phyloP scores from a whole-genome alignment of 1,140 invertebrate genomes.

The Oscheius sp. region DNA sequence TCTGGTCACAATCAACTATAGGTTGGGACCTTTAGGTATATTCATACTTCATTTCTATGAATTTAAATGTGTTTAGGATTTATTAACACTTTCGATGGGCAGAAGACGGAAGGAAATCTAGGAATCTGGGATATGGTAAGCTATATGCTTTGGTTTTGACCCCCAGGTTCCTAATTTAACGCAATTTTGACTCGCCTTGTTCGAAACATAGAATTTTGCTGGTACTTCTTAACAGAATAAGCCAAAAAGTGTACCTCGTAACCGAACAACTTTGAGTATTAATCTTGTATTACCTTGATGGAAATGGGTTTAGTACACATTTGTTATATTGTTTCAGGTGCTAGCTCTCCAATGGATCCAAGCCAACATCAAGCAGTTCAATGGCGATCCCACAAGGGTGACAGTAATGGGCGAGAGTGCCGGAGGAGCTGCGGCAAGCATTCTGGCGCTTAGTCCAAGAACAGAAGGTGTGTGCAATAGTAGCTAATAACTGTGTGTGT shows the following conservation, averaged over 20 bases:
- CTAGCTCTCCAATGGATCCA: constrained; percentile 70
- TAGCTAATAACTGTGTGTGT: too few relatives aligned
- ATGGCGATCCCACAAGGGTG: constrained; percentile 65
- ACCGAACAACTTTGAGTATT: constrained; percentile 30
- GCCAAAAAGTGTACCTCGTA: too few relatives aligned
- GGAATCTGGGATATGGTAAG: constrained; percentile 17
- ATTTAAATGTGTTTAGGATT: neutral
- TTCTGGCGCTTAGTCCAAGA: constrained; percentile 80
- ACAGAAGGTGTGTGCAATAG: constrained; percentile 70
- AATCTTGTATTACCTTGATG: constrained; percentile 54
- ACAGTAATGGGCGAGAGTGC: constrained; percentile 70
- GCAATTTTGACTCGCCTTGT: too few relatives aligned
- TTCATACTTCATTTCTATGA: neutral
- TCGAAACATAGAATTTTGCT: too few relatives aligned
- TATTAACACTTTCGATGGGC: neutral
- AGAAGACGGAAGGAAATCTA: constrained; percentile 12
- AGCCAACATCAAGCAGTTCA: constrained; percentile 63
- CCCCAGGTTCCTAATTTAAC: too few relatives aligned
- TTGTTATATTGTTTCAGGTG: constrained; percentile 51
- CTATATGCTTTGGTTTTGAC: neutral
- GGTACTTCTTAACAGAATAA: too few relatives aligned
- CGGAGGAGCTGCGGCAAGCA: constrained; percentile 76
- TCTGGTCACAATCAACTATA: constrained; percentile 93
- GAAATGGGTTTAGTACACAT: constrained; percentile 47
- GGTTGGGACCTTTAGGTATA: constrained; percentile 79